Conservation (phyloP, 2,113 vertebrate species). For the Caranx melampygus region DNA sequence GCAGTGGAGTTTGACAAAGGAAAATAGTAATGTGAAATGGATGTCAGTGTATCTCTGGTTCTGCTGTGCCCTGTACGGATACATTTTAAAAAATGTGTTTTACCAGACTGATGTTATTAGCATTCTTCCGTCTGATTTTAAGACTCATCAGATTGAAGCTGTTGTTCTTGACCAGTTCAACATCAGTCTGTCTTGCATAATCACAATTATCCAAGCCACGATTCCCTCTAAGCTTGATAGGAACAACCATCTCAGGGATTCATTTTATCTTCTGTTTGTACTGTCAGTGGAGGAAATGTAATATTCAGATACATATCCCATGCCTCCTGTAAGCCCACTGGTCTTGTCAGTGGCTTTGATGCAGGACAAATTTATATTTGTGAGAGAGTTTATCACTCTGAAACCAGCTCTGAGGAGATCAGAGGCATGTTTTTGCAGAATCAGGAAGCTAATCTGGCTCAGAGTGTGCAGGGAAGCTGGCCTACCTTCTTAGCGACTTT, state of each 20-base stretch:
- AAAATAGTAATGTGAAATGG: no score
- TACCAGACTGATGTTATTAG: background rate
- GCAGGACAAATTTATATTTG: constrained; percentile 53
- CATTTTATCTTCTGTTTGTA: constrained; percentile 47
- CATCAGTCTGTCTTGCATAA: constrained; percentile 8
- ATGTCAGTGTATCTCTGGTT: no score
- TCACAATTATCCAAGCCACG: constrained; percentile 4
- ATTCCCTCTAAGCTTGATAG: constrained; percentile 50
- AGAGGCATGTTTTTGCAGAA: constrained; percentile 54
- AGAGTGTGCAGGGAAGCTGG: constrained; percentile 48
- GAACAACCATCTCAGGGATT: constrained; percentile 23
- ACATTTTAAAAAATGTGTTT: no score
- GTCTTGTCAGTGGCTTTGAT: constrained; percentile 51
- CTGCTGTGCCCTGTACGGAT: background rate
- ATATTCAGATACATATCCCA: constrained; percentile 30
- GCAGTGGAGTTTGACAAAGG: background rate
- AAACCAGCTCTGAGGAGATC: constrained; percentile 60
- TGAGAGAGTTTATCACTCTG: constrained; percentile 60
- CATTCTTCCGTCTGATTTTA: background rate
- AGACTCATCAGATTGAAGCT: constrained; percentile 21
- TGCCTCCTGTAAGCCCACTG: constrained; percentile 15
- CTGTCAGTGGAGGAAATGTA: constrained; percentile 34
- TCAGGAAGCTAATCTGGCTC: constrained; percentile 68
- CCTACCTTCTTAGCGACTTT: constrained; percentile 51
- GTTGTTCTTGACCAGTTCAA: constrained; percentile 21